phyloP scores from a whole-genome alignment of 1,140 invertebrate genomes.

The Leptopilina boulardi region DNA sequence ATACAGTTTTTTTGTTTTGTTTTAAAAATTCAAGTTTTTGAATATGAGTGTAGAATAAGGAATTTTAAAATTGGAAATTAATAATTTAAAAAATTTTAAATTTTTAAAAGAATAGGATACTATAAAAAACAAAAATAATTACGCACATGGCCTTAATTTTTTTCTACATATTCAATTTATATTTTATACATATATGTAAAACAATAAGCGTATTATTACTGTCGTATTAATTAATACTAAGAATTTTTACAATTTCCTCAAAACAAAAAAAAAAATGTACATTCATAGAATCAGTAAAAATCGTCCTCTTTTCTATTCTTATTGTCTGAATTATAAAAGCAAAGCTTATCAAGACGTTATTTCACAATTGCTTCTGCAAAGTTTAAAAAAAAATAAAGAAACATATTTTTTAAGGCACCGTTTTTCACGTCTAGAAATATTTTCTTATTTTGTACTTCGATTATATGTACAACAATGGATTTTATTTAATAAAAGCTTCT shows the following conservation, averaged over 20 bases:
- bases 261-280: no score
- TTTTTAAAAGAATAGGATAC: no score
- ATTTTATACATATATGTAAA: not conserved
- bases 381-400: conserved; percentile 18
- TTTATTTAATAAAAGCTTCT: conserved; percentile 30
- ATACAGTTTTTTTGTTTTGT: no score
- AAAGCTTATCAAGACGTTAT: not conserved
- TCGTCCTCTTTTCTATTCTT: not conserved
- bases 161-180: not conserved
- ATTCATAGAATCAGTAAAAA: not conserved
- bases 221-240: not conserved
- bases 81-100: no score
- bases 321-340: not conserved
- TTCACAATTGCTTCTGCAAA: not conserved
- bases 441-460: conserved; percentile 9
- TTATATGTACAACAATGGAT: not conserved
- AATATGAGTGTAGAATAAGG: no score
- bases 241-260: not conserved
- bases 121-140: not conserved
- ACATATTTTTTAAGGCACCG: not conserved
- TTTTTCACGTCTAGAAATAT: not conserved
- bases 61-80: no score
- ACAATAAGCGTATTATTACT: not conserved
- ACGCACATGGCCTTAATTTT: conserved; percentile 22
- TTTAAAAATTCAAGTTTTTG: no score